Base-by-base conservation (phyloP, 2,888 invertebrate genomes). In the Drosophila prostipennis region DNA sequence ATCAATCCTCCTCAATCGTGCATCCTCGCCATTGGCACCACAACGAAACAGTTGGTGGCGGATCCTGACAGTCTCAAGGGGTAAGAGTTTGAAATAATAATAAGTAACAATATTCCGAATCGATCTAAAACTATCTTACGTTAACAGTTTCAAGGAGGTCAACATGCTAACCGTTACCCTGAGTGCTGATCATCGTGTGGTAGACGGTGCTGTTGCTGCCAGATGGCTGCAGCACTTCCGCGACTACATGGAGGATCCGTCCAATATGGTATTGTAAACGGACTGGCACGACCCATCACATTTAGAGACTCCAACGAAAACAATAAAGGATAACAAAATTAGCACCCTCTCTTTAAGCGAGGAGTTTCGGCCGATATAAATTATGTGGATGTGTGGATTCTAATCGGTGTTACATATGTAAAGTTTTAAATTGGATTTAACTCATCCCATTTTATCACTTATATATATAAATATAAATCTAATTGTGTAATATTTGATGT, bases 181-280 rank as follows among this genome's bases (percentile, higher is more conserved):
- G 72, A 98, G 99, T 79, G 98, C 98, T 87, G 99, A 99, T 93
- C 99, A 99, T 92, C 94, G 99, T 87, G 98, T 98, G 26, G 97
- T 99, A 7, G 99, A 99, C 92, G 99, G 99, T 52, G 99, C 99
- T 79, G 96, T 99, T 5, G 99, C 98, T 58, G 99, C 99, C 2
- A 95, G 96, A 91, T 99, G 98, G 98, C 94, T 99, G 89, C 94
- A 96, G 87, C 96, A 96, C 55, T 98, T 99, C 93, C 96, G 96
- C 84, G 95, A 95, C 71, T 96, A 95, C 90, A 93, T 99, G 77
- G 98, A 99, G 92, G 96, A 98, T 90, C 99, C 99, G 29, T 95
- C 96, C 79, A 96, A 96, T 74, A 99, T 99, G 96, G 95, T 99
- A 76, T 94, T 99, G 88, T 99, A 96, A 93, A 89, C 39, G 36